A percentile compares a stretch with the other conserved stretches of the same genome.
These are phyloP conservation scores for Chloropsis cyanopogon DNA, from an alignment of 2,113 vertebrate species.

Conservation along the genomic window DNA sequence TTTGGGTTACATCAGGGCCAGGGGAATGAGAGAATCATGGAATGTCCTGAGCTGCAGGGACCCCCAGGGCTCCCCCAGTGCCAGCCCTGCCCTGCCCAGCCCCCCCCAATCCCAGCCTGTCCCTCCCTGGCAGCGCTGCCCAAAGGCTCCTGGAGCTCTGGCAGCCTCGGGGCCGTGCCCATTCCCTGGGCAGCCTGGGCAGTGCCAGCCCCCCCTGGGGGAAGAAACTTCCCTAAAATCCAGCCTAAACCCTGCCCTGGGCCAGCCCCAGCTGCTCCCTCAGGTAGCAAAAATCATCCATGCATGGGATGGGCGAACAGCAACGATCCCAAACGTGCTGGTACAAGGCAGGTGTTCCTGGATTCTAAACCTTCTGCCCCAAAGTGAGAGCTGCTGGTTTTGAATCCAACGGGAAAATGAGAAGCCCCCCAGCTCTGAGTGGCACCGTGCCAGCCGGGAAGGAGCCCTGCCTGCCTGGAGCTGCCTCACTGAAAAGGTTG, in stretches of 20 bases:
- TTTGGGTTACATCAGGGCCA: neutral
- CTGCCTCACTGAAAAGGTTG: neutral
- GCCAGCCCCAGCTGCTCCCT: neutral
- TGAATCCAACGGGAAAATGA: neutral
- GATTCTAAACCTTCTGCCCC: neutral
- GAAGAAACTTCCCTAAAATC: neutral
- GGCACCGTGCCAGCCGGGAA: neutral
- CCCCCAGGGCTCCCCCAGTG: accelerated
- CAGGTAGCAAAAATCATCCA: neutral
- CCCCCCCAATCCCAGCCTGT: neutral
- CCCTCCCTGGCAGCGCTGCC: neutral
- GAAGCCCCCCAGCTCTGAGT: neutral
- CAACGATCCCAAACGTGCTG: neutral
- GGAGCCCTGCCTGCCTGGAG: neutral
- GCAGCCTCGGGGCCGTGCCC: neutral
- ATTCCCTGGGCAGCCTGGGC: neutral
- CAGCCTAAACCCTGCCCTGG: neutral
- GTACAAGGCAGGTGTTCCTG: neutral
- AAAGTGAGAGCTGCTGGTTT: neutral
- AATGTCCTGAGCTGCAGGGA: accelerated
- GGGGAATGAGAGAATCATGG: neutral
- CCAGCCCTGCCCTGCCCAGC: neutral
- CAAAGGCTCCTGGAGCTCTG: neutral
- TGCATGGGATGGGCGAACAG: neutral
- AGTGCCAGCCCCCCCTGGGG: neutral